Evolutionary conservation across 2,888 invertebrate species (phyloP).

Genomic region (Phyto melanocephala): DNA sequence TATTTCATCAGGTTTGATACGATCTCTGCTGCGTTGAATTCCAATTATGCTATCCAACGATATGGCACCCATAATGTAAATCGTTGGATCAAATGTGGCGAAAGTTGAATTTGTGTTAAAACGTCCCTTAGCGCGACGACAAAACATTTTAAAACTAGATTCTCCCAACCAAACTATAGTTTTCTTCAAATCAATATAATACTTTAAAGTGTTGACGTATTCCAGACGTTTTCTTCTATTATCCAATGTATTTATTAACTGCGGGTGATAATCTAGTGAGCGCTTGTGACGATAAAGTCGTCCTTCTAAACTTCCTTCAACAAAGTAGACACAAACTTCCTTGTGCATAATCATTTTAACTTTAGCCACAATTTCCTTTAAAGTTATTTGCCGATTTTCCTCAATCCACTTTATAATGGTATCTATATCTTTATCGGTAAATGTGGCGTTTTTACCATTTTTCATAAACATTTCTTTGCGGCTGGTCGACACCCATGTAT

Average conservation of each 20-base stretch:
- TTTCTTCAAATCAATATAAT: conserved; percentile 54
- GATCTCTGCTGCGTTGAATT: conserved; percentile 34
- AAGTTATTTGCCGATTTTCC: conserved; percentile 51
- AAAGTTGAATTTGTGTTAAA: conserved; percentile 60
- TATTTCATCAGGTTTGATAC: conserved; percentile 51
- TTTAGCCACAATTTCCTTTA: conserved; percentile 57
- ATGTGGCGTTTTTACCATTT: conserved; percentile 53
- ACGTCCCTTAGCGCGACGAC: conserved; percentile 58
- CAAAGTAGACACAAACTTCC: conserved; percentile 58
- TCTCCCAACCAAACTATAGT: conserved; percentile 57
- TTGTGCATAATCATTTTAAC: conserved; percentile 44
- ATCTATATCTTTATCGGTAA: conserved; percentile 53
- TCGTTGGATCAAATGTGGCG: conserved; percentile 55
- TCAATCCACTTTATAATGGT: conserved; percentile 57
- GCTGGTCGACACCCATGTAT: conserved; percentile 60
- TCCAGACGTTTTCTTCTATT: conserved; percentile 55
- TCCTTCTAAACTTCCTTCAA: conserved; percentile 59
- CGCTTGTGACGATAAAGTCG: conserved; percentile 57
- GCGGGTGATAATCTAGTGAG: conserved; percentile 46
- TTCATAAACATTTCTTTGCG: conserved; percentile 62
- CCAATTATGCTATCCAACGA: conserved; percentile 40
- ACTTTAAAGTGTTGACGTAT: conserved; percentile 50
- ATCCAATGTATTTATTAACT: conserved; percentile 51
- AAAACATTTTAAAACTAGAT: conserved; percentile 60
- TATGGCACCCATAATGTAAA: conserved; percentile 56